phyloP scores from a whole-genome alignment of 2,113 vertebrate genomes.

The Osmerus eperlanus region DNA sequence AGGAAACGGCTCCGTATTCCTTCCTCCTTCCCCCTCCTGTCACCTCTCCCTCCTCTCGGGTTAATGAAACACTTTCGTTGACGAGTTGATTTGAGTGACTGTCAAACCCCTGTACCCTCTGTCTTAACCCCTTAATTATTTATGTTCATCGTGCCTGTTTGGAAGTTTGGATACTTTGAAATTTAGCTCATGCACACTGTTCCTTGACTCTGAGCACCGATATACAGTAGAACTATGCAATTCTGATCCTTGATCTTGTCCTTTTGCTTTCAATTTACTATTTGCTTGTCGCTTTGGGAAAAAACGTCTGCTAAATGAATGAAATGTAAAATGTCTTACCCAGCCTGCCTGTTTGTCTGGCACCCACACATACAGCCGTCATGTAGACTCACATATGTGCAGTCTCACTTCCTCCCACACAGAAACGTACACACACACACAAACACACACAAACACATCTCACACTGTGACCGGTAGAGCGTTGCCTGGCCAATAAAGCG shows the following conservation, averaged over 20 bases:
- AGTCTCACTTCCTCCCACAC: constrained; percentile 6
- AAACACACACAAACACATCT: not conserved
- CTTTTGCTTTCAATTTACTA: too few relatives aligned
- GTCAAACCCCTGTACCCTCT: constrained; percentile 31
- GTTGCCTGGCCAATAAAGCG: constrained; percentile 55
- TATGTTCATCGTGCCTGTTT: too few relatives aligned
- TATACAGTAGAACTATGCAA: too few relatives aligned
- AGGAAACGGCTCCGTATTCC: constrained; percentile 24
- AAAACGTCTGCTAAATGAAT: too few relatives aligned
- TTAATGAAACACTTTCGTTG: constrained; percentile 59
- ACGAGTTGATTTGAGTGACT: constrained; percentile 37
- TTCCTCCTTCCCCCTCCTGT: constrained; percentile 23
- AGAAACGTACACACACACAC: not conserved
- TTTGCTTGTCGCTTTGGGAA: too few relatives aligned
- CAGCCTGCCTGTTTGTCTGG: not conserved
- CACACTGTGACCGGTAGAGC: constrained; percentile 39
- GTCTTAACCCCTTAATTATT: constrained; percentile 21
- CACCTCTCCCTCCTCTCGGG: constrained; percentile 45
- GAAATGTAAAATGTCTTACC: too few relatives aligned
- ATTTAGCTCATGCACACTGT: too few relatives aligned
- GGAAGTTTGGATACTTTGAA: too few relatives aligned
- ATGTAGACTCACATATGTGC: not conserved
- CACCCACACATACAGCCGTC: not conserved
- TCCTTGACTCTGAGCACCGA: too few relatives aligned
- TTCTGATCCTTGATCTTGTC: too few relatives aligned